phyloP scores from a whole-genome alignment of 2,113 vertebrate species.

The Bagarius yarrelli region DNA sequence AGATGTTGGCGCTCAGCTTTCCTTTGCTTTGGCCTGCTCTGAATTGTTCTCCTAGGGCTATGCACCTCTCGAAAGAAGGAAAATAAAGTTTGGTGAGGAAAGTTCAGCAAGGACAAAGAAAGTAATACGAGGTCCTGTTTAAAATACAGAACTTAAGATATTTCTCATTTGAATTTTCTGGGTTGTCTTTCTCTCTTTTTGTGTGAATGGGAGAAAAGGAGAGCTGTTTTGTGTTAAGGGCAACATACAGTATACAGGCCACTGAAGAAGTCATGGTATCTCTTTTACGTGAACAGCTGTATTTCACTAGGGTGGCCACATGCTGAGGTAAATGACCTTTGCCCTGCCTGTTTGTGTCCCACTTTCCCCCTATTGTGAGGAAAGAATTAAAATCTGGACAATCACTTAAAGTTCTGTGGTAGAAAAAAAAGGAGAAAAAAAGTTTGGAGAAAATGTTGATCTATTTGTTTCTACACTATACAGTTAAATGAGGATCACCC shows the following conservation, averaged over 20 bases:
- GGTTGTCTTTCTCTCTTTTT: constrained; percentile 2
- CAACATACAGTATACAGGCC: constrained; percentile 44
- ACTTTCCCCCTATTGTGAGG: constrained; percentile 32
- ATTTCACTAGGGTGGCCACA: constrained; percentile 46
- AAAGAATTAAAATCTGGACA: constrained; percentile 41
- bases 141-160: background rate
- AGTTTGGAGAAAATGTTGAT: constrained; percentile 40
- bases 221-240: constrained; percentile 36
- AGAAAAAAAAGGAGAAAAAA: constrained; percentile 6
- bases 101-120: constrained; percentile 35
- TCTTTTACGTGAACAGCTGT: constrained; percentile 40
- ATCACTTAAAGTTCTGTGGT: constrained; percentile 32
- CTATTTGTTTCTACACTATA: constrained; percentile 39
- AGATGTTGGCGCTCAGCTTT: constrained; percentile 56
- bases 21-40: constrained; percentile 39
- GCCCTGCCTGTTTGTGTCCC: constrained; percentile 46
- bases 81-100: constrained; percentile 24
- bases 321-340: constrained; percentile 53
- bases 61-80: constrained; percentile 13
- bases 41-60: constrained; percentile 30
- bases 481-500: too few relatives aligned
- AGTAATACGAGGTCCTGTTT: constrained; percentile 26
- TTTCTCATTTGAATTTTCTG: constrained; percentile 24
- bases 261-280: constrained; percentile 43
- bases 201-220: constrained; percentile 22